A percentile compares a stretch with the other conserved stretches of the same genome.
These are phyloP conservation scores for Elmis aenea DNA, from an alignment of 2,888 invertebrate species.

Conservation along the genomic window DNA sequence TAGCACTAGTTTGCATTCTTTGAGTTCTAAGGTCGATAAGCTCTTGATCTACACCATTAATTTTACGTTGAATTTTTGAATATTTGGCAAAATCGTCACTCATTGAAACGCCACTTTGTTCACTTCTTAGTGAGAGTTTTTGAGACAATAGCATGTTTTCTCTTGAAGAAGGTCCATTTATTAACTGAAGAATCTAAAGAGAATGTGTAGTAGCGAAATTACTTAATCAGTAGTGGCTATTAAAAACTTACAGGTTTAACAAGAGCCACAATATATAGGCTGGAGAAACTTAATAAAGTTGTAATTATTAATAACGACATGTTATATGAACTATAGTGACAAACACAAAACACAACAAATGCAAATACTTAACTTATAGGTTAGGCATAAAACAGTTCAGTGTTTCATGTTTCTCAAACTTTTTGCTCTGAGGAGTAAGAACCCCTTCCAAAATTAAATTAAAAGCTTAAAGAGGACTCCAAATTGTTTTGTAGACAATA, in stretches of 20 bases:
- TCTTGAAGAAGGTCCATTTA: conserved; percentile 46
- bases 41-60: conserved; percentile 51
- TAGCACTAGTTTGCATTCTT: conserved; percentile 25
- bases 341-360: too few relatives aligned
- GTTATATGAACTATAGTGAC: too few relatives aligned
- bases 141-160: conserved; percentile 47
- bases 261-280: conserved; percentile 47
- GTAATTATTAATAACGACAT: conserved; percentile 47
- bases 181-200: conserved; percentile 51
- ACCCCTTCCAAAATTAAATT: too few relatives aligned
- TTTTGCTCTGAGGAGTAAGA: too few relatives aligned
- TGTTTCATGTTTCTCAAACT: too few relatives aligned
- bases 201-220: conserved; percentile 1
- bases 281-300: conserved; percentile 47
- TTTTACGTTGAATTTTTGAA: conserved; percentile 55
- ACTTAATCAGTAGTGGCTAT: too few relatives aligned
- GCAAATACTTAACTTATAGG: too few relatives aligned
- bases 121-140: conserved; percentile 45
- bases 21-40: conserved; percentile 41
- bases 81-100: conserved; percentile 57
- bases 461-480: too few relatives aligned
- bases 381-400: too few relatives aligned
- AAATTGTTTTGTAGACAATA: too few relatives aligned
- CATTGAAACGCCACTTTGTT: conserved; percentile 52
- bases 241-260: conserved; percentile 51